Evolutionary conservation across 2,113 vertebrate species (phyloP).

Genomic region (Ondatra zibethicus): DNA sequence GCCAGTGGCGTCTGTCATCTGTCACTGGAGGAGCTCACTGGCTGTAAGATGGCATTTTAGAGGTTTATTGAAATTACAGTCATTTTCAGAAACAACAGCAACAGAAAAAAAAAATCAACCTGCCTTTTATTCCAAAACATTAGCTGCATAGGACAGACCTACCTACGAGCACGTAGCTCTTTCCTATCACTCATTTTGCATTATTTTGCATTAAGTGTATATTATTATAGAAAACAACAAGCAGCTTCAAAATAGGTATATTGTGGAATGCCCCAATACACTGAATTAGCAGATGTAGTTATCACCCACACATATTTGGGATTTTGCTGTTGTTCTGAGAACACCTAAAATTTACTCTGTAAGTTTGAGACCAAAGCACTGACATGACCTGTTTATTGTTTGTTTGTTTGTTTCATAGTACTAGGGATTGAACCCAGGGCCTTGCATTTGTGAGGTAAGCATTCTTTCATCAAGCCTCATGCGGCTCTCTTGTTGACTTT

Average conservation of each 20-base stretch:
- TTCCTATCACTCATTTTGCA: background rate
- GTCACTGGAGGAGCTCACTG: background rate
- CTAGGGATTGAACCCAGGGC: background rate
- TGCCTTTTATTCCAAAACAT: background rate
- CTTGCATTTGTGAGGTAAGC: too few relatives aligned
- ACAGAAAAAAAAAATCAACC: background rate
- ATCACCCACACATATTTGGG: background rate
- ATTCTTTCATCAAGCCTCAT: background rate
- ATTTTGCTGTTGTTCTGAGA: background rate
- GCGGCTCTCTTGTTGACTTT: background rate
- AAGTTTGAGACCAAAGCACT: background rate
- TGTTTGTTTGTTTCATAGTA: background rate
- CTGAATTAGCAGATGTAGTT: background rate
- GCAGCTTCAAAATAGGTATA: background rate
- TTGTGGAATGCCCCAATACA: background rate
- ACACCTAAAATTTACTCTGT: background rate
- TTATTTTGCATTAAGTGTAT: background rate
- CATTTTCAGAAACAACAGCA: background rate
- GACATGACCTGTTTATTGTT: background rate
- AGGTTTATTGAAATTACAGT: background rate
- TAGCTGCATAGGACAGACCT: background rate
- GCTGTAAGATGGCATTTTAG: background rate
- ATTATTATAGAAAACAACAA: background rate
- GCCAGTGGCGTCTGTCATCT: accelerated
- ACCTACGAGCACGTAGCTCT: accelerated